Percentiles rank a stretch among this genome's conserved stretches.
These are phyloP conservation scores for Symphodus melops DNA, from an alignment of 2,113 vertebrate species.

Conservation along the genomic window DNA sequence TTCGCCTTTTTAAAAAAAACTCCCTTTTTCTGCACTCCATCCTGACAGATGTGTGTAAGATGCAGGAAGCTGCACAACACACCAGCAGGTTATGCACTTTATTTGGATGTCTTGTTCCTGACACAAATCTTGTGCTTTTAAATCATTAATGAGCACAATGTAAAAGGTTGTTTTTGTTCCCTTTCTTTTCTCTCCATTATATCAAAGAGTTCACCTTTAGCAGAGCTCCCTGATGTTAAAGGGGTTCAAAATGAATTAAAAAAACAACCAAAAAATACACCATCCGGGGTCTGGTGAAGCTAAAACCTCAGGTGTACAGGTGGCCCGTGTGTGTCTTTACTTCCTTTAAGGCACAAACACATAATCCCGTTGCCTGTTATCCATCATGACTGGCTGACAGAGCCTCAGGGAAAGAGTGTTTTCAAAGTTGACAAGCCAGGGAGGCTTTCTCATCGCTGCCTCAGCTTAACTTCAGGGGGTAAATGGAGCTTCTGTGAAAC, in stretches of 20 bases:
- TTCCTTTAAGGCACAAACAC: constrained; percentile 38
- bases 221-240: neutral
- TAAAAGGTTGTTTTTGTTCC: constrained; percentile 20
- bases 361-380: constrained; percentile 33
- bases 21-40: constrained; percentile 16
- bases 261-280: neutral
- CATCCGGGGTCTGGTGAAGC: neutral
- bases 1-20: constrained; percentile 6
- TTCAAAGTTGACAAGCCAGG: constrained; percentile 51
- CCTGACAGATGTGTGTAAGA: constrained; percentile 27
- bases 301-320: neutral
- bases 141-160: constrained; percentile 38
- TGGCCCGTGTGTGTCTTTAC: constrained; percentile 2
- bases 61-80: constrained; percentile 17
- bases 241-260: neutral
- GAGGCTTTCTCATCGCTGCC: constrained; percentile 30
- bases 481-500: constrained; percentile 37
- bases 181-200: constrained; percentile 9
- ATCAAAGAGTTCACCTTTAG: neutral
- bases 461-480: constrained; percentile 52
- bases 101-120: constrained; percentile 11
- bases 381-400: constrained; percentile 42
- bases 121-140: constrained; percentile 13
- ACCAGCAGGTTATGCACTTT: constrained; percentile 20
- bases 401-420: constrained; percentile 38